A percentile compares a stretch with the other conserved stretches of the same genome.
Conservation (phyloP, 2,113 vertebrate genomes). For the Craseonycteris thonglongyai region DNA sequence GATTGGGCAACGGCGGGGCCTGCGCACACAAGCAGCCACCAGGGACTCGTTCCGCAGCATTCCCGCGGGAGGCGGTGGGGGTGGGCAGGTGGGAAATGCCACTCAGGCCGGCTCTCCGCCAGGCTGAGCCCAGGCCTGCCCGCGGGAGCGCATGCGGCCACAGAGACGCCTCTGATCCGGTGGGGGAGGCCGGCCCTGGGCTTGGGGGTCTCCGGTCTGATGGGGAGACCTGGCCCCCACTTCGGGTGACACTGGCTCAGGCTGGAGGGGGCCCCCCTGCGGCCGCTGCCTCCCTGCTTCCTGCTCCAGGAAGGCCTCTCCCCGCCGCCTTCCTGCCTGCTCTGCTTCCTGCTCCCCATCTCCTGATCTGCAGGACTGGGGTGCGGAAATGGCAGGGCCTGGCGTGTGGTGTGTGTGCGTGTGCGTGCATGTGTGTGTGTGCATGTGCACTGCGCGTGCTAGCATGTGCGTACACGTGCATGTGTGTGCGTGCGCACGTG, state of each 20-base stretch:
- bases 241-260: background rate
- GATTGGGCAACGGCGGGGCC: background rate
- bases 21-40: background rate
- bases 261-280: background rate
- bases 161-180: background rate
- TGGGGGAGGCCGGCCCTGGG: background rate
- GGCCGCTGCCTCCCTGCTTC: background rate
- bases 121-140: background rate
- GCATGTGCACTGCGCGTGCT: fast-evolving
- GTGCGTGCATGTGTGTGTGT: background rate
- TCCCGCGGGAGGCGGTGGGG: background rate
- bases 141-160: fast-evolving
- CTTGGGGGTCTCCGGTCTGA: background rate
- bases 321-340: background rate
- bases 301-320: background rate
- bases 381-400: background rate
- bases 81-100: background rate
- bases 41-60: background rate
- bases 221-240: background rate
- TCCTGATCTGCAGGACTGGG: background rate
- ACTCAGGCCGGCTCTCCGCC: background rate
- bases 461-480: background rate
- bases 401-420: background rate
- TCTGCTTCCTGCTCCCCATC: background rate
- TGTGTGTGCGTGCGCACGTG: fast-evolving